Base-by-base conservation (phyloP, 2,888 invertebrate species). In the Bombylius major region DNA sequence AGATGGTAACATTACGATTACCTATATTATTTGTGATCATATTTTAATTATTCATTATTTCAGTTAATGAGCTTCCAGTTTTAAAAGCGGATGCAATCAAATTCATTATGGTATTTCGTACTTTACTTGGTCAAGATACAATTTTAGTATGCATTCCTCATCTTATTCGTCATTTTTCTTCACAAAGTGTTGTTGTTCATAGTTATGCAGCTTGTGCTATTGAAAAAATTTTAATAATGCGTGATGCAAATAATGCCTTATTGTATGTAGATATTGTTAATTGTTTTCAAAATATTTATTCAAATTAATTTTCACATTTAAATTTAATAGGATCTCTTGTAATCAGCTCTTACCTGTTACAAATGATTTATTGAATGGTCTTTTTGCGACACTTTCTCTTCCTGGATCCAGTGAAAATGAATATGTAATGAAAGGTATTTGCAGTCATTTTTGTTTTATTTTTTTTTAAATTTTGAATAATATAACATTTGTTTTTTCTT, bases 1-100 rank as follows among this genome's bases (percentile, higher is more conserved):
- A 5, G 80, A 89, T 68, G 79, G 89, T 88, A 72, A 23, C 23
- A 23, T 23, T 23, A 23, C 23, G 23, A 23, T 23, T 23, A n/a
- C n/a, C n/a, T 68, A 68, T 63, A 44, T 6, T 33, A 34, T 23
- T 44, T 34, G 34, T 45, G 8, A 9, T 39, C 4, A 39, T 5
- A 32, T 9, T 48, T 54, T 31, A 5, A 53, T 51, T 14, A 34
- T 31, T 12, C 13, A 5, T 42, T 53, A 33, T 58, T 57, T 55
- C 76, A 93, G 93, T 93, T 9, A 87, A 89, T 67, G 86, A 87
- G 63, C 75, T 87, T 58, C 93, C 96, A 0, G 93, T 99, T 2
- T 75, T 99, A 39, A 96, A 96, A 71, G 96, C 98, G 0, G 98
- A 97, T 71, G 89, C 93, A 5, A 84, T 99, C 54, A 98, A 98